Conservation (phyloP, 2,113 vertebrate genomes). For the Illadopsis cleaveri region DNA sequence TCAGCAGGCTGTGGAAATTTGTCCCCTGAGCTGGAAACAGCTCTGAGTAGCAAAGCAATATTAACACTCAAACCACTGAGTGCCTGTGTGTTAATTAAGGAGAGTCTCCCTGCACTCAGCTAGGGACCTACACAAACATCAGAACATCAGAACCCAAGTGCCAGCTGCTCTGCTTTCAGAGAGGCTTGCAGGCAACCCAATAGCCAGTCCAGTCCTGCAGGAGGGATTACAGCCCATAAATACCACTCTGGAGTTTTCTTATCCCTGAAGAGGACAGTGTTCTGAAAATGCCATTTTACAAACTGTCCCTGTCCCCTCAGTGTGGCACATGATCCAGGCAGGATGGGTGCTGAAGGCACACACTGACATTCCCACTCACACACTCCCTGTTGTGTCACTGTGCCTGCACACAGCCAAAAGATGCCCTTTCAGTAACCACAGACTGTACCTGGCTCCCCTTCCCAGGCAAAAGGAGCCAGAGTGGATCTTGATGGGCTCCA, state of each 20-base stretch:
- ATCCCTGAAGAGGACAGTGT: fast-evolving
- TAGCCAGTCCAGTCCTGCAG: not conserved
- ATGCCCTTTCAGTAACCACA: fast-evolving
- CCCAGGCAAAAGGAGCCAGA: not conserved
- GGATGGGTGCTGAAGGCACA: not conserved
- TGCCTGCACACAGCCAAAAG: not conserved
- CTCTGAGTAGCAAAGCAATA: not conserved
- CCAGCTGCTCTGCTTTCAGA: not conserved
- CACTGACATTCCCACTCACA: not conserved
- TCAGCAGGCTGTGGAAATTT: not conserved
- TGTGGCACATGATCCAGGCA: not conserved
- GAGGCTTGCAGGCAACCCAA: not conserved
- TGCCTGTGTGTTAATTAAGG: not conserved
- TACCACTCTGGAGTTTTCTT: not conserved
- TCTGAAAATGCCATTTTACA: not conserved
- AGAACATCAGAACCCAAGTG: not conserved
- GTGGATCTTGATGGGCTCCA: not conserved
- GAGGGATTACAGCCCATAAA: not conserved
- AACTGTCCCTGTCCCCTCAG: not conserved
- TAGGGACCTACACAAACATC: not conserved
- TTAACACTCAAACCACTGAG: not conserved
- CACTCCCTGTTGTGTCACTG: fast-evolving
- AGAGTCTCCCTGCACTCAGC: not conserved
- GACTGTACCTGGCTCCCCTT: not conserved
- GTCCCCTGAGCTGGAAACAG: not conserved